phyloP scores from a whole-genome alignment of 2,888 invertebrate species.

The Marronus borbonicus region DNA sequence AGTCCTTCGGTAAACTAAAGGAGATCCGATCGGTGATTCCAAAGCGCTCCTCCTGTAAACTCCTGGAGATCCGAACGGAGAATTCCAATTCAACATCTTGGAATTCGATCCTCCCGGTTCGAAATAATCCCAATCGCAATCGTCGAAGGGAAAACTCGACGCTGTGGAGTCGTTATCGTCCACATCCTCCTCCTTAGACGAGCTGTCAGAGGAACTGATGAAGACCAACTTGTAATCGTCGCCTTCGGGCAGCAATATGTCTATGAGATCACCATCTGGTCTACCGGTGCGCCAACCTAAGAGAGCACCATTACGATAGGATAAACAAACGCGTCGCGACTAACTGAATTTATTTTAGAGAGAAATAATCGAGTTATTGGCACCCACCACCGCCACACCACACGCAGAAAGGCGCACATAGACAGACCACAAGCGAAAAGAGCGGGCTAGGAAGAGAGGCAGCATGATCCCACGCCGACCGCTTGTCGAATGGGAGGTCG shows the following conservation, averaged over 20 bases:
- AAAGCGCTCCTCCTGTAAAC: constrained; percentile 67
- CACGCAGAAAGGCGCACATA: not conserved
- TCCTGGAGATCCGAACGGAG: constrained; percentile 73
- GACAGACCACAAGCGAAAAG: no score
- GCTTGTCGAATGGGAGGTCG: constrained; percentile 60
- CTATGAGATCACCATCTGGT: constrained; percentile 64
- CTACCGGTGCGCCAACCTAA: constrained; percentile 65
- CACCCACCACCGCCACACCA: constrained; percentile 60
- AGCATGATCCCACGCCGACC: constrained; percentile 57
- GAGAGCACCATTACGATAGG: constrained; percentile 54
- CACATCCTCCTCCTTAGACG: constrained; percentile 86
- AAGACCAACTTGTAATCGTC: constrained; percentile 91
- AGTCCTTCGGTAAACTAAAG: constrained; percentile 69
- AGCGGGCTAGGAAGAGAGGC: no score
- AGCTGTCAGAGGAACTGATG: constrained; percentile 85
- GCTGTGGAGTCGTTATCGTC: constrained; percentile 82
- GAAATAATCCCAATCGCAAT: constrained; percentile 93
- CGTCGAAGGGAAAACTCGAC: constrained; percentile 79
- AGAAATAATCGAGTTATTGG: not conserved
- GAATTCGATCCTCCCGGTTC: constrained; percentile 75
- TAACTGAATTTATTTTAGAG: constrained; percentile 1
- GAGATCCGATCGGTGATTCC: constrained; percentile 71
- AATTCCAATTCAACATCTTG: constrained; percentile 68
- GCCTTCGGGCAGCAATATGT: constrained; percentile 75
- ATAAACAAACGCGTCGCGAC: constrained; percentile 38